Conservation (phyloP, 2,888 invertebrate species). For the Apotomis turbidana region DNA sequence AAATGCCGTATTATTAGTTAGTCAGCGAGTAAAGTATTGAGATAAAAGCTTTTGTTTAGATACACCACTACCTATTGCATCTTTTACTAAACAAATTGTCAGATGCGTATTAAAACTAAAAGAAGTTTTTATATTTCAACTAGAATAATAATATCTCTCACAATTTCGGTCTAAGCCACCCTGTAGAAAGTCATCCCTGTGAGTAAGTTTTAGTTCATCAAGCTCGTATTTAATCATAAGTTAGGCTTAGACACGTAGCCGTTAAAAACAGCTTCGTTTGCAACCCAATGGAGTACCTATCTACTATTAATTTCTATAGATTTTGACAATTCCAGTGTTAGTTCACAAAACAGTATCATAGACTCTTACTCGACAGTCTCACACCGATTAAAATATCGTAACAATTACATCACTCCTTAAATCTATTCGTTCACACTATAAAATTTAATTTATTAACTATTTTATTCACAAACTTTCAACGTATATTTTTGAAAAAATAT, state of each 20-base stretch:
- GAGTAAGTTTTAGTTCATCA: background rate
- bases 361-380: constrained; percentile 32
- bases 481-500: constrained; percentile 39
- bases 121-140: constrained; percentile 27
- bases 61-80: constrained; percentile 6
- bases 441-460: constrained; percentile 44
- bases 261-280: constrained; percentile 16
- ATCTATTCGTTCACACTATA: constrained; percentile 44
- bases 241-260: constrained; percentile 11
- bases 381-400: constrained; percentile 36
- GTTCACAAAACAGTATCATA: constrained; percentile 25
- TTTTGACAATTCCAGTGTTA: constrained; percentile 24
- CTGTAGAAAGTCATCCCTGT: constrained; percentile 29
- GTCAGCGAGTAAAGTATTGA: constrained; percentile 26
- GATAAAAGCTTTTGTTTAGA: constrained; percentile 19
- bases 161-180: constrained; percentile 21
- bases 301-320: constrained; percentile 18
- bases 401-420: constrained; percentile 43
- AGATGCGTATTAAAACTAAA: constrained; percentile 16
- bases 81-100: constrained; percentile 5
- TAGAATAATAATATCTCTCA: constrained; percentile 37
- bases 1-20: constrained; percentile 21
- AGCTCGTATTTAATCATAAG: background rate
- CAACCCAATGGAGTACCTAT: constrained; percentile 17
- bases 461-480: constrained; percentile 50